A percentile compares a stretch with the other conserved stretches of the same genome.
phyloP scores from a whole-genome alignment of 2,888 invertebrate species.

The Macrostomum cliftonense region DNA sequence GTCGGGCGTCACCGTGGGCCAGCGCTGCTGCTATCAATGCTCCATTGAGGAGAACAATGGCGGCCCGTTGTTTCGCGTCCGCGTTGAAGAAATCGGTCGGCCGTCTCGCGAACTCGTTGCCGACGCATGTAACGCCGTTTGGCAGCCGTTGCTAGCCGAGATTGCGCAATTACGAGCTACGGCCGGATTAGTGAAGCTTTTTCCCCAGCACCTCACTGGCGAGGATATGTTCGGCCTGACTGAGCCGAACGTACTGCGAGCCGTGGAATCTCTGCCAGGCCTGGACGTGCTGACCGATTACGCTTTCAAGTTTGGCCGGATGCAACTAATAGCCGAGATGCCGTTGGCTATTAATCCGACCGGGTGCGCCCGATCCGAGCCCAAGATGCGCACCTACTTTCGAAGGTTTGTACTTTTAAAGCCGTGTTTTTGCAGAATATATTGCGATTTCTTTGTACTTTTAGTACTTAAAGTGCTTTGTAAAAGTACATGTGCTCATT shows the following conservation, averaged over 20 bases:
- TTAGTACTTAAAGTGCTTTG: too few species aligned
- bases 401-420: conserved; percentile 45
- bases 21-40: conserved; percentile 67
- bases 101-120: too few species aligned
- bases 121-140: conserved; percentile 45
- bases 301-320: conserved; percentile 85
- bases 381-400: conserved; percentile 54
- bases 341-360: conserved; percentile 91
- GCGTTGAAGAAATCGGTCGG: too few species aligned
- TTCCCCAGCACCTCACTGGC: conserved; percentile 75
- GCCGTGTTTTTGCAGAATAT: too few species aligned
- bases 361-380: conserved; percentile 79
- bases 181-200: conserved; percentile 58
- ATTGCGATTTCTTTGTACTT: too few species aligned
- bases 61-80: too few species aligned
- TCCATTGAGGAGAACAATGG: conserved; percentile 10
- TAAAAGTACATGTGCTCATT: too few species aligned
- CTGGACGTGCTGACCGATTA: conserved; percentile 85
- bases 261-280: conserved; percentile 87
- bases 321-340: conserved; percentile 67
- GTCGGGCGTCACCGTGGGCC: conserved; percentile 53
- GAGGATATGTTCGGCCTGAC: conserved; percentile 90
- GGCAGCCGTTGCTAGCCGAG: conserved; percentile 63
- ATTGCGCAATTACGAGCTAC: conserved; percentile 56
- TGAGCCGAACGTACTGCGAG: conserved; percentile 79